Percentiles rank a stretch among this genome's conserved stretches.
Conservation (phyloP, 2,888 invertebrate genomes). For the Cataglyphis livida region DNA sequence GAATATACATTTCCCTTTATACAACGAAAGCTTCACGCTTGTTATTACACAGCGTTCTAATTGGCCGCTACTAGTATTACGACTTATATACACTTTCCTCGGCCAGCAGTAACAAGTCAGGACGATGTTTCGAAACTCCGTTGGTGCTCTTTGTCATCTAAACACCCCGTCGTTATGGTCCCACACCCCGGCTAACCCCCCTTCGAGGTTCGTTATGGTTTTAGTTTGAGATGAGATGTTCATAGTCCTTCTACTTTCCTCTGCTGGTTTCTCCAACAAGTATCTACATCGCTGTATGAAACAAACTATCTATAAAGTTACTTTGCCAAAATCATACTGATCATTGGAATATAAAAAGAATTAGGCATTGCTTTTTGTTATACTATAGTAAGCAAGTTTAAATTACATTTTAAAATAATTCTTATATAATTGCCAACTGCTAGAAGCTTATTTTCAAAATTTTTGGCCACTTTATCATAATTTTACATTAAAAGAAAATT, state of each 20-base stretch:
- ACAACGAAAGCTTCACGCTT: neutral
- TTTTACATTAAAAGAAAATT: neutral
- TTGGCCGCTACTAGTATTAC: slow-evolving; percentile 45
- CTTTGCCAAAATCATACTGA: neutral
- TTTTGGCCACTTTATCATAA: neutral
- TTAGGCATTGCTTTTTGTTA: neutral
- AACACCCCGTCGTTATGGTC: slow-evolving; percentile 77
- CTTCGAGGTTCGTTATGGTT: slow-evolving; percentile 72
- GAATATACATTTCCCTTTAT: neutral
- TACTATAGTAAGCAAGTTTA: neutral
- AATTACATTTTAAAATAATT: neutral
- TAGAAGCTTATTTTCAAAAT: neutral
- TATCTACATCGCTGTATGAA: slow-evolving; percentile 31
- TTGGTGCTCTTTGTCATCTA: slow-evolving; percentile 77
- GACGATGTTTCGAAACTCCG: slow-evolving; percentile 79
- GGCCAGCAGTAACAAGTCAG: slow-evolving; percentile 69
- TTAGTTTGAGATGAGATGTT: slow-evolving; percentile 77
- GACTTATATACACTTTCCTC: slow-evolving; percentile 74
- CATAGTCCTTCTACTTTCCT: slow-evolving; percentile 54
- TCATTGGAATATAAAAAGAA: neutral
- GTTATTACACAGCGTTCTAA: slow-evolving; percentile 37
- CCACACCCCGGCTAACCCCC: slow-evolving; percentile 65
- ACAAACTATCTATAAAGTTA: slow-evolving; percentile 20
- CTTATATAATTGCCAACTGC: neutral
- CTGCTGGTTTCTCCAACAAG: slow-evolving; percentile 61